Evolutionary conservation across 2,888 invertebrate species (phyloP).

Genomic region (Drosophila monieri): DNA sequence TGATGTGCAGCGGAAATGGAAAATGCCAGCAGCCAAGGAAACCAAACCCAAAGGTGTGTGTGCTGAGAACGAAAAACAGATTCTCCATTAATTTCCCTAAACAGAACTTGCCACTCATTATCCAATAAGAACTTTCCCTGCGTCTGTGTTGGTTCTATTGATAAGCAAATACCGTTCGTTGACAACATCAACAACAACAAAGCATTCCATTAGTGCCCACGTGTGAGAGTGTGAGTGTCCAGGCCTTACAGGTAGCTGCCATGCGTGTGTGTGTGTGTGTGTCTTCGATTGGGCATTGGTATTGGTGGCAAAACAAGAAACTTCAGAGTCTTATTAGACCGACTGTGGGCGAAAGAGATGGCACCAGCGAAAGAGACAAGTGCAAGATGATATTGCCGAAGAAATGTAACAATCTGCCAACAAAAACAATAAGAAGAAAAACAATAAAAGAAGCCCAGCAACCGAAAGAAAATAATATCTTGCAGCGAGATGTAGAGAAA

Average conservation of each 20-base stretch:
- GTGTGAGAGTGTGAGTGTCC: conserved; percentile 23
- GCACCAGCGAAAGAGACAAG: conserved; percentile 51
- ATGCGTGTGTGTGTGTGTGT: neutral
- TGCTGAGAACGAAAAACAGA: conserved; percentile 19
- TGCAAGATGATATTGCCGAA: conserved; percentile 47
- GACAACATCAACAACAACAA: conserved; percentile 59
- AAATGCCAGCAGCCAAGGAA: conserved; percentile 29
- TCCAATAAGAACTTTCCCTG: conserved; percentile 20
- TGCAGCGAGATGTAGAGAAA: conserved; percentile 59
- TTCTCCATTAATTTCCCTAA: conserved; percentile 26
- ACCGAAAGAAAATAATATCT: conserved; percentile 61
- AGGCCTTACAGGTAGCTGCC: conserved; percentile 19
- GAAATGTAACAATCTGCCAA: conserved; percentile 63
- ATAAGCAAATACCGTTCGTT: conserved; percentile 64
- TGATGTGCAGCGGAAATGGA: conserved; percentile 58
- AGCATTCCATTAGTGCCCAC: conserved; percentile 56
- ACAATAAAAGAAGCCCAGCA: conserved; percentile 49
- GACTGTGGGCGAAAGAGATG: conserved; percentile 47
- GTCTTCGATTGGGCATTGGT: conserved; percentile 15
- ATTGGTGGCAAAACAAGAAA: conserved; percentile 68
- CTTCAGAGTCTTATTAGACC: conserved; percentile 66
- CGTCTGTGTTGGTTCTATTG: conserved; percentile 47
- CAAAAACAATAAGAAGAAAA: conserved; percentile 21
- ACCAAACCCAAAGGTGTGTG: conserved; percentile 35
- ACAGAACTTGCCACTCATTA: conserved; percentile 23